Evolutionary conservation across 2,888 invertebrate species (phyloP).

Genomic region (Ecliptopera silaceata): DNA sequence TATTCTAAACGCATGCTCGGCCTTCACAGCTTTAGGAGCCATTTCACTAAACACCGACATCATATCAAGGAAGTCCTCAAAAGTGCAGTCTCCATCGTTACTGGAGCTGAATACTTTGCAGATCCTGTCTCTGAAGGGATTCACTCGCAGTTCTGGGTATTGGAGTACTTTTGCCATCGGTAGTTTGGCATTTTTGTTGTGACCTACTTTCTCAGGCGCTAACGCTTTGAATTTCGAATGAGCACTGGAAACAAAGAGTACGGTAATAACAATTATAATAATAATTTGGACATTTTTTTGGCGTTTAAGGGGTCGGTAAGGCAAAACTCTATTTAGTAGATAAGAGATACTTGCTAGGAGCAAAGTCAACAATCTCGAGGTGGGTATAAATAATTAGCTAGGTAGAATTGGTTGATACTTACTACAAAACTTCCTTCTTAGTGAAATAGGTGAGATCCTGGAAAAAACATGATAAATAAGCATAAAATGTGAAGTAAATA

Average conservation of each 20-base stretch:
- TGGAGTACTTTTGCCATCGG: conserved; percentile 92
- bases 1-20: conserved; percentile 97
- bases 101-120: conserved; percentile 96
- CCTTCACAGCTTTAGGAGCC: conserved; percentile 95
- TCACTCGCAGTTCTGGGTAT: conserved; percentile 94
- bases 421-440: conserved; percentile 96
- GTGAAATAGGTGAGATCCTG: conserved; percentile 97
- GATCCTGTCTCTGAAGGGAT: conserved; percentile 95
- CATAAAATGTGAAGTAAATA: background rate
- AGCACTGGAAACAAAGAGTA: conserved; percentile 82
- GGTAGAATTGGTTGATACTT: conserved; percentile 66
- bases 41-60: conserved; percentile 97
- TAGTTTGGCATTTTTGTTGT: conserved; percentile 93
- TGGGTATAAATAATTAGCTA: no score
- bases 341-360: no score
- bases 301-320: no score
- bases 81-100: conserved; percentile 95
- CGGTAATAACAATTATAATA: background rate
- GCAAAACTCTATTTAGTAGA: no score
- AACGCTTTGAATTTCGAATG: conserved; percentile 95
- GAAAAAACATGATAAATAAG: conserved; percentile 45
- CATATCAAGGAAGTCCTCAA: conserved; percentile 98
- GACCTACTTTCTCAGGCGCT: conserved; percentile 94
- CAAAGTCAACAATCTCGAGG: no score
- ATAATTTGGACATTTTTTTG: no score